Evolutionary conservation across 2,797 vertebrate genomes (phyloP).

Genomic region (Denticeps clupeoides): DNA sequence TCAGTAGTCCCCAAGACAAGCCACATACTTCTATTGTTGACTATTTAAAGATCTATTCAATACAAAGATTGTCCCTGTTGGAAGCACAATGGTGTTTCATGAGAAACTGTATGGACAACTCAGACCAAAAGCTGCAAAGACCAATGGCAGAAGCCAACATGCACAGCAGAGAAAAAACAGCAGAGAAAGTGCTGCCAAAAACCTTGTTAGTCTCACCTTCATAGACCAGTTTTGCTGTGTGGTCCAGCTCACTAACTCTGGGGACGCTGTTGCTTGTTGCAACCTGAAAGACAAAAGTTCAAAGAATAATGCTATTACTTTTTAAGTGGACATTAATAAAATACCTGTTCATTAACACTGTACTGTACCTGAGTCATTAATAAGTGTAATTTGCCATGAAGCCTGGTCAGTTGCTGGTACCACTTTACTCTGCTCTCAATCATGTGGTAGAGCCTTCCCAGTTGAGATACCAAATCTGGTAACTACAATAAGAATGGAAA

Average conservation of each 20-base stretch:
- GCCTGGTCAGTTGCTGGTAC: conserved; percentile 80
- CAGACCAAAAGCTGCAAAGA: no score
- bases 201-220: conserved; percentile 65
- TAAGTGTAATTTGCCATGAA: conserved; percentile 90
- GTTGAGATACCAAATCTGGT: conserved; percentile 80
- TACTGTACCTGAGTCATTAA: conserved; percentile 74
- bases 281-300: conserved; percentile 53
- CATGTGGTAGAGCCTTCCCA: conserved; percentile 84
- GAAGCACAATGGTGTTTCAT: no score
- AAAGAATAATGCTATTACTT: no score
- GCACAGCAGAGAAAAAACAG: no score
- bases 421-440: conserved; percentile 93
- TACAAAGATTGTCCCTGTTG: no score
- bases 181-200: no score
- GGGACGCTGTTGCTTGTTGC: conserved; percentile 56
- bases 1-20: no score
- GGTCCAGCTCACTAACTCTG: conserved; percentile 52
- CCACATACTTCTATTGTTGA: no score
- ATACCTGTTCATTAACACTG: not conserved
- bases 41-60: no score
- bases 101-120: no score
- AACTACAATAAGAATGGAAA: conserved; percentile 53
- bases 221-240: conserved; percentile 87
- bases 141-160: no score
- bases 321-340: not conserved